These are phyloP conservation scores for Gryllus longicercus DNA, from an alignment of 2,888 invertebrate species.

Conservation along the genomic window DNA sequence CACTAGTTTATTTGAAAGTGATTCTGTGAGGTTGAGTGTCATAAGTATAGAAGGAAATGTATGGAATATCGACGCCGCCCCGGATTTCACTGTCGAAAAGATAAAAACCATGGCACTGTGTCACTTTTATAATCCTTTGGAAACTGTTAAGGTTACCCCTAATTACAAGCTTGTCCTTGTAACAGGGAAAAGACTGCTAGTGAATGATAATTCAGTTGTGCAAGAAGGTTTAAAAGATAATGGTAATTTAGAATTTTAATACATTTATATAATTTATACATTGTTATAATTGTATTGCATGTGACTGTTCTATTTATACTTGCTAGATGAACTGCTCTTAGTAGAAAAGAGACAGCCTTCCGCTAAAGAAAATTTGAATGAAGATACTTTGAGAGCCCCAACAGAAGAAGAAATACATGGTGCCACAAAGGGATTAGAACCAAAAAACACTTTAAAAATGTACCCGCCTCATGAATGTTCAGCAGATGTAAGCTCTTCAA, in stretches of 20 bases:
- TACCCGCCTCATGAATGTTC: conserved; percentile 35
- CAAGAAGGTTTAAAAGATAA: conserved; percentile 44
- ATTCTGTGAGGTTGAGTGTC: conserved; percentile 43
- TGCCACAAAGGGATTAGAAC: conserved; percentile 49
- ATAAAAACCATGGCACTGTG: conserved; percentile 46
- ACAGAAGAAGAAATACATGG: conserved; percentile 49
- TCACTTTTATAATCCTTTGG: conserved; percentile 45
- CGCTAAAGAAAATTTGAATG: conserved; percentile 37
- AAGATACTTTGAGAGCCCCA: conserved; percentile 50
- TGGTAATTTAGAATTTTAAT: conserved; percentile 41
- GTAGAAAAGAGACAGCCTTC: conserved; percentile 29
- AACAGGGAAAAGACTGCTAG: conserved; percentile 44
- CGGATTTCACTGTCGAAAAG: conserved; percentile 46
- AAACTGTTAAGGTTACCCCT: conserved; percentile 45
- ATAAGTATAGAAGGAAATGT: conserved; percentile 45
- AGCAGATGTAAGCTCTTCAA: conserved; percentile 36
- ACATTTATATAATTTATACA: conserved; percentile 22
- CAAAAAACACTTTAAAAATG: conserved; percentile 40
- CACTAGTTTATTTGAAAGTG: conserved; percentile 29
- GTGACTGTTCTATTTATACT: not conserved
- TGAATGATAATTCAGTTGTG: conserved; percentile 45
- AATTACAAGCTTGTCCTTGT: conserved; percentile 44
- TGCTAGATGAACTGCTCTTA: conserved; percentile 35
- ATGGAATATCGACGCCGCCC: conserved; percentile 43
- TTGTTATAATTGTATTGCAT: conserved; percentile 1